phyloP scores from a whole-genome alignment of 2,797 vertebrate species.

The Anableps anableps region DNA sequence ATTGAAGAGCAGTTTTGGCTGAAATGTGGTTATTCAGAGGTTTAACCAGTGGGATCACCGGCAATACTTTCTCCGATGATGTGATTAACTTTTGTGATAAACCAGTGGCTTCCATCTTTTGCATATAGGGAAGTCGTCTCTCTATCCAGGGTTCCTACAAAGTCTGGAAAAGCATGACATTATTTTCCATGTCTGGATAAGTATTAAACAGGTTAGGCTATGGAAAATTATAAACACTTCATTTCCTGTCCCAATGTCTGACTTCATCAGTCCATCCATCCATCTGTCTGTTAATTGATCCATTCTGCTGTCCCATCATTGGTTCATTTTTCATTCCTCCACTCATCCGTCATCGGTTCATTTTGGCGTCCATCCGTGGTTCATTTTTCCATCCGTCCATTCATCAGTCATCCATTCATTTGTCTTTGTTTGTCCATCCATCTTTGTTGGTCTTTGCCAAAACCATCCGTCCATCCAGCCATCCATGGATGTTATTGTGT shows the following conservation, averaged over 20 bases:
- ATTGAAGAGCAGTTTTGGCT: background rate
- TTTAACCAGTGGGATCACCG: slow-evolving; percentile 65
- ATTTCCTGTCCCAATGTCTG: background rate
- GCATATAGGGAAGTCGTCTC: slow-evolving; percentile 36
- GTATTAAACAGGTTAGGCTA: background rate
- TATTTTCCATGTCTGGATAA: background rate
- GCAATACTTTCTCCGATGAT: slow-evolving; percentile 67
- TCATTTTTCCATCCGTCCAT: too few relatives aligned
- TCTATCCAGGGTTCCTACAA: background rate
- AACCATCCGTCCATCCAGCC: background rate
- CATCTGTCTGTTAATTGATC: background rate
- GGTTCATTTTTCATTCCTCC: background rate
- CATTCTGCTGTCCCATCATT: background rate
- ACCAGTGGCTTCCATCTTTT: slow-evolving; percentile 62
- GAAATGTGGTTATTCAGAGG: slow-evolving; percentile 45
- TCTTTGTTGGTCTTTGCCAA: too few relatives aligned
- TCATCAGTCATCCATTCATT: too few relatives aligned
- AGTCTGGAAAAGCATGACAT: background rate
- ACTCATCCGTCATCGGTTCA: too few relatives aligned
- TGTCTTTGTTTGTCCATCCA: too few relatives aligned
- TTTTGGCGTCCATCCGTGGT: too few relatives aligned
- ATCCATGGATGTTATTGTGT: background rate
- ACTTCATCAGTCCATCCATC: background rate
- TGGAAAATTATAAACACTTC: background rate
- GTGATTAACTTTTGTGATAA: slow-evolving; percentile 70